Base-by-base conservation (phyloP, 2,113 vertebrate species). In the Erinaceus europaeus region DNA sequence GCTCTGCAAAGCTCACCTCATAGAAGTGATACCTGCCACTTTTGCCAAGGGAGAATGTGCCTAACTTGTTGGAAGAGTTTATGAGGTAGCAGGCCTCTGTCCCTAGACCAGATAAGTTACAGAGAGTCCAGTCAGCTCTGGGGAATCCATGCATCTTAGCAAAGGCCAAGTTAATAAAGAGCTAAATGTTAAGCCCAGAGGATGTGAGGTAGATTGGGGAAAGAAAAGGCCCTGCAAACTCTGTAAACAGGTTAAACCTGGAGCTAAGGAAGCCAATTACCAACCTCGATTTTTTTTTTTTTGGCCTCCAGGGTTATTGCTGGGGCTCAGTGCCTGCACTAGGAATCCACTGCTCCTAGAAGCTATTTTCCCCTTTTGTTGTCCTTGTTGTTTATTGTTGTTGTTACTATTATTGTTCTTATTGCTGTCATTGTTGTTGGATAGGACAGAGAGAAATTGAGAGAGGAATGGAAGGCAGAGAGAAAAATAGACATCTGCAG, bases 31-130 rank as follows among this genome's bases (percentile, higher is more conserved):
- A 18, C 46, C 48, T 32, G 57, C 40, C 55, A 75, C 34, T 42
- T 77, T 42, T 62, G 85, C 32, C 77, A 87, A 87, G 64, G 65
- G 84, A 84, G 42, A 91, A 92, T 92, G 75, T 64, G 25, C 11
- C 53, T 78, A 59, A 87, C 34, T 23, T 88, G 12, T 29, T 90
- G 48, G 32, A 85, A 91, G 40, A 83, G 50, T 23, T 48, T 61
- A 62, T 20, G 36, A n/a, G 9, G 55, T 32, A 86, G 55, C 38
- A 84, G 50, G 32, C 32, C 69, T 61, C 62, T 67, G 40, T 53
- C 9, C 36, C 6, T 36, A 69, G 44, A 53, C 48, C 40, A 93
- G 59, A 82, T 3, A 86, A 21, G 79, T 61, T 91, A 73, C 27
- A 46, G 48, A 82, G n/a, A 79, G 76, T 57, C 84, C 6, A n/a